Evolutionary conservation across 2,797 vertebrate species (phyloP).

Genomic region (Rhynchonycteris naso): DNA sequence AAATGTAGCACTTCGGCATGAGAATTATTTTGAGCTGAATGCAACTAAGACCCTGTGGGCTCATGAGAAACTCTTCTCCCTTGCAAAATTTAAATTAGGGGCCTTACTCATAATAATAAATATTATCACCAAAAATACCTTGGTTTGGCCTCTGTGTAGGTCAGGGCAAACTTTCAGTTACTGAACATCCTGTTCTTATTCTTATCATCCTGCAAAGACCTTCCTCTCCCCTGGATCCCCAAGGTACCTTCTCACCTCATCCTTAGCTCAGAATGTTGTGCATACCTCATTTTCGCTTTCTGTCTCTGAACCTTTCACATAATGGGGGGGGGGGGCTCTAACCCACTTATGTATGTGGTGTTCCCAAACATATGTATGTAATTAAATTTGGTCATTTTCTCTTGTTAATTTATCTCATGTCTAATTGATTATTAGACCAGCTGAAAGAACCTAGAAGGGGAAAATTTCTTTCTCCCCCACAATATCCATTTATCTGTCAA

Average conservation of each 20-base stretch:
- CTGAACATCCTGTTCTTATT: neutral
- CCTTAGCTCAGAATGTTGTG: neutral
- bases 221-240: neutral
- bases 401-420: neutral
- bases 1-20: neutral
- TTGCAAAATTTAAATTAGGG: neutral
- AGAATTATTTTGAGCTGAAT: neutral
- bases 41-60: neutral
- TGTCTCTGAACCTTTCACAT: neutral
- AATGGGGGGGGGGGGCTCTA: neutral
- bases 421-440: neutral
- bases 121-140: neutral
- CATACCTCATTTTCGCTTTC: neutral
- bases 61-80: neutral
- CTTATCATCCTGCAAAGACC: neutral
- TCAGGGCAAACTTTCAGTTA: neutral
- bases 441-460: neutral
- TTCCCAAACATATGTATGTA: neutral
- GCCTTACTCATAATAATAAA: neutral
- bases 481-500: slow-evolving; percentile 41
- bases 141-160: neutral
- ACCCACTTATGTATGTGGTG: neutral
- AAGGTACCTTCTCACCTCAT: neutral
- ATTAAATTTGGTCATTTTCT: neutral
- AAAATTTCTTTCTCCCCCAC: neutral